phyloP scores from a whole-genome alignment of 2,797 vertebrate species.

The Garrulus glandarius region DNA sequence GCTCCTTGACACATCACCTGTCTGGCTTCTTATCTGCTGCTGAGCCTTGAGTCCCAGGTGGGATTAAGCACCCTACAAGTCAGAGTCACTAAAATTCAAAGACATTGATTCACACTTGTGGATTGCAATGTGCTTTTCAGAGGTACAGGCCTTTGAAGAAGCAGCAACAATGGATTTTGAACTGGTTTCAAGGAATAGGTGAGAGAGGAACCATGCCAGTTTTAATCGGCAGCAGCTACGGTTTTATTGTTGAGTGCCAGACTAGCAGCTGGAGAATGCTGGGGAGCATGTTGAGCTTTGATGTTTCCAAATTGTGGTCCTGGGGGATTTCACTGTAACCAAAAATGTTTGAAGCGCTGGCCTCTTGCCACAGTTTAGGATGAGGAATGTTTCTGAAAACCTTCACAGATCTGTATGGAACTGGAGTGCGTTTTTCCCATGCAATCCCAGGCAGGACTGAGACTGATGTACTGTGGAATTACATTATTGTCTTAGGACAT shows the following conservation, averaged over 20 bases:
- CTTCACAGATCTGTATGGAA: not conserved
- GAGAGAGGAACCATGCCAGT: not conserved
- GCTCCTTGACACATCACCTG: not conserved
- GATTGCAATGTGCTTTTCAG: not conserved
- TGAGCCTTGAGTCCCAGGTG: not conserved
- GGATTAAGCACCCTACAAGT: not conserved
- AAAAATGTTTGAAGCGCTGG: slow-evolving; percentile 54
- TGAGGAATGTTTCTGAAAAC: slow-evolving; percentile 19
- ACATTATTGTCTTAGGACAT: not conserved
- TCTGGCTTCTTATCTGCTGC: not conserved
- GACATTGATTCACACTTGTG: not conserved
- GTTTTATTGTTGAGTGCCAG: slow-evolving; percentile 22
- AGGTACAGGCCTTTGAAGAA: not conserved
- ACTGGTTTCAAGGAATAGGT: not conserved
- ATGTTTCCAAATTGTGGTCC: slow-evolving; percentile 23
- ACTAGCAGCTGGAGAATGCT: slow-evolving; percentile 40
- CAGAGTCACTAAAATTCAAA: not conserved
- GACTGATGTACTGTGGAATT: not conserved
- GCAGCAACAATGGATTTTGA: not conserved
- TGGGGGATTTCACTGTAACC: slow-evolving; percentile 33
- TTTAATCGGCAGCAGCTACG: not conserved
- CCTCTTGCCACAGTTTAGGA: not conserved
- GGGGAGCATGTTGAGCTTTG: slow-evolving; percentile 10
- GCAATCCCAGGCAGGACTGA: not conserved
- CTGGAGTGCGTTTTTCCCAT: not conserved